Conservation (phyloP, 2,113 vertebrate genomes). For the Tragelaphus buxtoni region DNA sequence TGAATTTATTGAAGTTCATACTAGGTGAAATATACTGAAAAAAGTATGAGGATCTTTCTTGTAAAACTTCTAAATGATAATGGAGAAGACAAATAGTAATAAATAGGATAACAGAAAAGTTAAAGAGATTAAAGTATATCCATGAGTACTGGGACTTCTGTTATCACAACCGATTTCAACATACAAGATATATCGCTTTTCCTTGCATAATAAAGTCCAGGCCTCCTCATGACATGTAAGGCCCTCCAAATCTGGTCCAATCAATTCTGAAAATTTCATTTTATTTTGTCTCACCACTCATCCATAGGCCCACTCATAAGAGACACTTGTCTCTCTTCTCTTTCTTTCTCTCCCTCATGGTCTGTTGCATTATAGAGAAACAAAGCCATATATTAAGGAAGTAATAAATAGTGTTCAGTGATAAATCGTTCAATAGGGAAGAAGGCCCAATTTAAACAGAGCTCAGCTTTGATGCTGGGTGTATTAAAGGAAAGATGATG, state of each 20-base stretch:
- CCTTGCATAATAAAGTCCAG: not conserved
- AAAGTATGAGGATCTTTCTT: not conserved
- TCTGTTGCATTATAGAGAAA: not conserved
- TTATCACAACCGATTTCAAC: not conserved
- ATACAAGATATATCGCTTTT: not conserved
- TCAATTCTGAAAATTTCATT: not conserved
- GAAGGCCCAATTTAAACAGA: not conserved
- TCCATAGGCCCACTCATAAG: not conserved
- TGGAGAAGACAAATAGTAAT: not conserved
- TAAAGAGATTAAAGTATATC: not conserved
- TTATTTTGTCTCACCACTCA: not conserved
- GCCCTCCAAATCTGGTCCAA: too few relatives aligned
- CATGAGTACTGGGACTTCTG: not conserved
- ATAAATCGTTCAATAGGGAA: not conserved
- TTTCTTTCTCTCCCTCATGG: not conserved
- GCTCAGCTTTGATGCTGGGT: not conserved
- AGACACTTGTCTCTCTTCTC: not conserved
- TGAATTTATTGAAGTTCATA: not conserved
- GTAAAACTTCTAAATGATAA: not conserved
- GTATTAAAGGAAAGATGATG: not conserved
- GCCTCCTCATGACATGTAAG: rapidly evolving
- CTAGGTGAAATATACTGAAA: not conserved
- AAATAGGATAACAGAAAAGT: not conserved
- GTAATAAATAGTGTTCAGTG: not conserved
- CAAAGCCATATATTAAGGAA: not conserved